phyloP scores from a whole-genome alignment of 1,140 invertebrate species.

The Drosophila elegans region DNA sequence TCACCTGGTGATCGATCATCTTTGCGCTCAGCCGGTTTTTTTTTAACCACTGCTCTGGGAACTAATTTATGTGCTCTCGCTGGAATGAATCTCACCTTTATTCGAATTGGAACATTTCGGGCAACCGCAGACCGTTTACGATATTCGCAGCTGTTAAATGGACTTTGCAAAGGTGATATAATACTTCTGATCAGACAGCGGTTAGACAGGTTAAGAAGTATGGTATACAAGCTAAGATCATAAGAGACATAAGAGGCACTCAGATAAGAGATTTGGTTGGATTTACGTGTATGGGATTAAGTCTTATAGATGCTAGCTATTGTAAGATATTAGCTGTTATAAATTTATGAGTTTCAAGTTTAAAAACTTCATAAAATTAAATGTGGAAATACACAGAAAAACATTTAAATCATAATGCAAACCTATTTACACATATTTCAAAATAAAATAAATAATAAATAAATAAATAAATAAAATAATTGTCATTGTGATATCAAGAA shows the following conservation, averaged over 20 bases:
- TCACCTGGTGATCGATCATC: slow-evolving; percentile 74
- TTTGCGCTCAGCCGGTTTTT: slow-evolving; percentile 67
- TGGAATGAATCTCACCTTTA: slow-evolving; percentile 76
- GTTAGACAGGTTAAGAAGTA: slow-evolving; percentile 25
- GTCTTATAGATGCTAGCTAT: slow-evolving; percentile 40
- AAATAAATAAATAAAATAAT: too few species aligned
- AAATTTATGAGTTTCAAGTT: neutral
- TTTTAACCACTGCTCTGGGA: slow-evolving; percentile 41
- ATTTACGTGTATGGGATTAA: neutral
- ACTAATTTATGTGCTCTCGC: slow-evolving; percentile 69
- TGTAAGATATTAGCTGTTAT: neutral
- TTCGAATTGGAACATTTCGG: slow-evolving; percentile 69
- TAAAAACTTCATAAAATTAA: too few species aligned
- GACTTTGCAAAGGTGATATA: slow-evolving; percentile 15
- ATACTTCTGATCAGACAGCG: slow-evolving; percentile 30
- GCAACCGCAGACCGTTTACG: slow-evolving; percentile 54
- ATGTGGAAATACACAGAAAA: too few species aligned
- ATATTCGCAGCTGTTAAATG: slow-evolving; percentile 50
- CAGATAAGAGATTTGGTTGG: slow-evolving; percentile 27
- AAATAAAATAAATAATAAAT: too few species aligned
- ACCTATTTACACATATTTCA: too few species aligned
- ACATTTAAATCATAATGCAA: too few species aligned
- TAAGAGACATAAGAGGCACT: slow-evolving; percentile 5
- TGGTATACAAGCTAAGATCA: slow-evolving; percentile 50
- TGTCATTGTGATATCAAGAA: too few species aligned